Percentiles rank a stretch among this genome's conserved stretches.
Evolutionary conservation across 2,797 vertebrate species (phyloP).

Genomic region (Chaunax sp.): DNA sequence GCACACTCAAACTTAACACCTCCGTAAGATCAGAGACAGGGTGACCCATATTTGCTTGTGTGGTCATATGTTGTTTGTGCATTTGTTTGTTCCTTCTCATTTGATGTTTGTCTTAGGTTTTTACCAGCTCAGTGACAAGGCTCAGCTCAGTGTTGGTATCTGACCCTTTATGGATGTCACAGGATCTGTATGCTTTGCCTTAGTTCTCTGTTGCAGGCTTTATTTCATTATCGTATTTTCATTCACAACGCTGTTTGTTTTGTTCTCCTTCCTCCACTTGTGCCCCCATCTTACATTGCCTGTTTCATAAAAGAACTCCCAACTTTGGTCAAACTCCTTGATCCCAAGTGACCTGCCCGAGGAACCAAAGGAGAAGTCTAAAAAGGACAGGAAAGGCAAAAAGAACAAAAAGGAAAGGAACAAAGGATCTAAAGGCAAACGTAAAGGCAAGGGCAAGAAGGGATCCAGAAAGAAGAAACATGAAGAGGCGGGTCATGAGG

Average conservation of each 20-base stretch:
- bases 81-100: constrained; percentile 37
- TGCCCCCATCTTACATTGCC: constrained; percentile 37
- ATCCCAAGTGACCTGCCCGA: constrained; percentile 67
- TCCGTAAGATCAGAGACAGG: constrained; percentile 37
- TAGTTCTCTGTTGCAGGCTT: constrained; percentile 21
- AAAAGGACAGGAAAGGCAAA: constrained; percentile 79
- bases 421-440: constrained; percentile 75
- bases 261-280: constrained; percentile 45
- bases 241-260: constrained; percentile 60
- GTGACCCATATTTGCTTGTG: too few species aligned
- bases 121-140: constrained; percentile 36
- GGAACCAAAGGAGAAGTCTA: constrained; percentile 62
- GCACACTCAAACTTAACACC: constrained; percentile 38
- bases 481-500: constrained; percentile 66
- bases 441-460: constrained; percentile 73
- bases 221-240: constrained; percentile 39
- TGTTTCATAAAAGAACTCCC: constrained; percentile 66
- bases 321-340: constrained; percentile 47
- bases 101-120: constrained; percentile 44
- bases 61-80: constrained; percentile 28
- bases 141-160: constrained; percentile 21
- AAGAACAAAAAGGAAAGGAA: constrained; percentile 84
- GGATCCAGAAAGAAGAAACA: constrained; percentile 75
- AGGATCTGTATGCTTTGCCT: constrained; percentile 10
- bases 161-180: constrained; percentile 3